Conservation (phyloP, 2,113 vertebrate species). For the Vicugna pacos region DNA sequence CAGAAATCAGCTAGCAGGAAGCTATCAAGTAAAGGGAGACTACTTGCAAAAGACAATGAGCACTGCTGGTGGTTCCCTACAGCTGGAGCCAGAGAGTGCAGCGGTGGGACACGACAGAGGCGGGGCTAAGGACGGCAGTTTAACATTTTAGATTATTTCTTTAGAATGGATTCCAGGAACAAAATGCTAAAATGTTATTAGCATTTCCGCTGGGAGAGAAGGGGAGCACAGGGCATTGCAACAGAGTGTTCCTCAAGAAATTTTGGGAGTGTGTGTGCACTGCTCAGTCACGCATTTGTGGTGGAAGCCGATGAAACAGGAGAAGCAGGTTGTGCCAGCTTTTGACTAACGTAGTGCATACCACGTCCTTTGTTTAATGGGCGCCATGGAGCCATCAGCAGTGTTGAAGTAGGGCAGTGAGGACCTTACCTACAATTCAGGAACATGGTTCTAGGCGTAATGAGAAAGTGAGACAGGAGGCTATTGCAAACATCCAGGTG, state of each 20-base stretch:
- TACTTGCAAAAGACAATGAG: neutral
- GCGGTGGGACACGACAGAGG: neutral
- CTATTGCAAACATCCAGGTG: neutral
- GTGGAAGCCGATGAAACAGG: neutral
- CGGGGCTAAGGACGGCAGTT: neutral
- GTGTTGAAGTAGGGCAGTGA: neutral
- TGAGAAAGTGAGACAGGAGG: neutral
- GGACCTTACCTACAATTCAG: neutral
- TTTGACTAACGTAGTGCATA: neutral
- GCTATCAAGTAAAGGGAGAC: neutral
- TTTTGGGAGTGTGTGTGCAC: neutral
- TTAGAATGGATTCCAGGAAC: conserved; percentile 15
- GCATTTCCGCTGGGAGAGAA: neutral
- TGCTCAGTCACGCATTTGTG: neutral
- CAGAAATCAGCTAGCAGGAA: neutral
- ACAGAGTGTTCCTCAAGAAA: neutral
- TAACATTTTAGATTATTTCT: neutral
- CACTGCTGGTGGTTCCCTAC: neutral
- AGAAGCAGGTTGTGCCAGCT: neutral
- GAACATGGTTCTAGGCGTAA: neutral
- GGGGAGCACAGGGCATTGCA: neutral
- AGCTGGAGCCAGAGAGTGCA: neutral
- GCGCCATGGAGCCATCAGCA: neutral
- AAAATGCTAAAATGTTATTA: neutral
- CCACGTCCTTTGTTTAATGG: neutral